Conservation (phyloP, 2,113 vertebrate genomes). For the Thunnus thynnus region DNA sequence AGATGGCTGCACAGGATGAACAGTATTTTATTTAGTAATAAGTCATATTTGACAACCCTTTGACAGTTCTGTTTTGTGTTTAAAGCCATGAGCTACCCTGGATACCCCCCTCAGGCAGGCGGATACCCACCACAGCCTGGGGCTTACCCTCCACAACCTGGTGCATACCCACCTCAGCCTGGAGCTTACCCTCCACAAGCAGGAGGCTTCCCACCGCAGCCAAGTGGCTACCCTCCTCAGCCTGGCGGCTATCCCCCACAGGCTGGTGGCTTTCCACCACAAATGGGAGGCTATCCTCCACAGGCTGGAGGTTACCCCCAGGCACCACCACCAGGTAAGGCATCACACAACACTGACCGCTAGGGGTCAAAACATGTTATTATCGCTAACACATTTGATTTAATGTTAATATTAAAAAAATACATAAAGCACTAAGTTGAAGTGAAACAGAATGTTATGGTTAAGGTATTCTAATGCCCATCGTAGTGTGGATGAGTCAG, state of each 20-base stretch:
- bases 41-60: neutral
- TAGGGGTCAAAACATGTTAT: neutral
- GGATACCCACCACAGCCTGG: slow-evolving; percentile 76
- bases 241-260: slow-evolving; percentile 69
- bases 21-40: neutral
- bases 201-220: slow-evolving; percentile 86
- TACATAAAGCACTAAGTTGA: neutral
- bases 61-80: slow-evolving; percentile 74
- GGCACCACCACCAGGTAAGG: slow-evolving; percentile 79
- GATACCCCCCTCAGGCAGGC: slow-evolving; percentile 84
- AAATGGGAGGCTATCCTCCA: slow-evolving; percentile 57
- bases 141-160: slow-evolving; percentile 73
- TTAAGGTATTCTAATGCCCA: neutral
- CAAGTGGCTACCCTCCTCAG: slow-evolving; percentile 75
- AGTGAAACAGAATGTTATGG: neutral
- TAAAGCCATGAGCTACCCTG: slow-evolving; percentile 92
- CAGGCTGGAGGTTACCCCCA: slow-evolving; percentile 72
- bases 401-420: too few species aligned
- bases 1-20: neutral
- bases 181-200: slow-evolving; percentile 78
- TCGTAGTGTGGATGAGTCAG: slow-evolving; percentile 11
- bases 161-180: slow-evolving; percentile 77
- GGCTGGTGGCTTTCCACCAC: slow-evolving; percentile 66
- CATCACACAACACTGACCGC: neutral
- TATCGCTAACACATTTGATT: too few species aligned